These are phyloP conservation scores for Enteromius unitaeniatus DNA, from an alignment of 2,797 vertebrate species.

Conservation along the genomic window DNA sequence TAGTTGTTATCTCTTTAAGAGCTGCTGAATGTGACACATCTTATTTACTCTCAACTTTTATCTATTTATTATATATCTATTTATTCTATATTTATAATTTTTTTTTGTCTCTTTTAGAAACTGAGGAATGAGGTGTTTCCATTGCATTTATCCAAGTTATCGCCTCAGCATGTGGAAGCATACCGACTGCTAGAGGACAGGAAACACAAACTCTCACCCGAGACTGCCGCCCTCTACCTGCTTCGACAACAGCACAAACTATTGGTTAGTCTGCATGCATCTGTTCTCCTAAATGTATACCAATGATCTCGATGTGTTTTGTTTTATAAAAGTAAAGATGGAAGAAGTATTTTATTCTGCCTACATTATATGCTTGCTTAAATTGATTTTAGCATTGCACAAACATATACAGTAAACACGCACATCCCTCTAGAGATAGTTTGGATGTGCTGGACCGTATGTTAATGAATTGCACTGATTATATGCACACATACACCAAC, in stretches of 20 bases:
- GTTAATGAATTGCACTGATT: conserved; percentile 46
- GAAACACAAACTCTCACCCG: conserved; percentile 59
- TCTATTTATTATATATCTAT: neutral
- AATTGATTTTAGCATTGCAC: conserved; percentile 25
- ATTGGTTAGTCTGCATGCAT: conserved; percentile 76
- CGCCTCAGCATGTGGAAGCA: conserved; percentile 66
- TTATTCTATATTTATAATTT: neutral
- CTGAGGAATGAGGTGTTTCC: conserved; percentile 76
- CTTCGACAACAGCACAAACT: conserved; percentile 70
- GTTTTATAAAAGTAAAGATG: neutral
- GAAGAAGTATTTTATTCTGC: neutral
- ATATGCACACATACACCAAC: conserved; percentile 45
- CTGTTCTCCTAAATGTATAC: neutral
- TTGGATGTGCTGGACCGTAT: conserved; percentile 36
- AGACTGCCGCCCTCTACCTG: conserved; percentile 70
- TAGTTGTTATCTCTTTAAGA: too few relatives aligned
- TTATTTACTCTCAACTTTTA: too few relatives aligned
- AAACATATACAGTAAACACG: neutral
- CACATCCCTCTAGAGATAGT: conserved; percentile 11
- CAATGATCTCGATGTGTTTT: neutral
- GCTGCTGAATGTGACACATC: too few relatives aligned
- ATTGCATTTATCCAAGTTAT: conserved; percentile 67
- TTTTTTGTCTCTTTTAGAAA: conserved; percentile 63
- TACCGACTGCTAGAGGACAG: conserved; percentile 71
- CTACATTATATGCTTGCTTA: conserved; percentile 21